Conservation (phyloP, 2,113 vertebrate genomes). For the Bujurquina vittata region DNA sequence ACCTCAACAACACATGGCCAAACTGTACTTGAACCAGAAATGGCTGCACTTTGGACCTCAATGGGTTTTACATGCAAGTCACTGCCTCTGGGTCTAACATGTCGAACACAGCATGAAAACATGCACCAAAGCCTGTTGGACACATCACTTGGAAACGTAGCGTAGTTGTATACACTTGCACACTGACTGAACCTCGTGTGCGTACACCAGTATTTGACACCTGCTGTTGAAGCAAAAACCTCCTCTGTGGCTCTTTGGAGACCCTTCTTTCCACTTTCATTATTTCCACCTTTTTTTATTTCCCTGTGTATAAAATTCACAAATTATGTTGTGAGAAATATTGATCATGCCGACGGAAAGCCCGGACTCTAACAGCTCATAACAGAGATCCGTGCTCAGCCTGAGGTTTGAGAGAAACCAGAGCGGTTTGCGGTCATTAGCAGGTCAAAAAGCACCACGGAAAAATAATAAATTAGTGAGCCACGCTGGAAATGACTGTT, state of each 20-base stretch:
- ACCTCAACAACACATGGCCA: background rate
- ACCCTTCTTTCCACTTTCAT: background rate
- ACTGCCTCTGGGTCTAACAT: background rate
- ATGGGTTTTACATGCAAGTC: background rate
- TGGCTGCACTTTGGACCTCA: background rate
- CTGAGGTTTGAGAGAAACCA: constrained; percentile 7
- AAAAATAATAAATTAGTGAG: background rate
- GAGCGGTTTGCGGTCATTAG: background rate
- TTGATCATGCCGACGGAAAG: background rate
- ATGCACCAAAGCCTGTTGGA: no score
- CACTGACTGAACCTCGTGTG: no score
- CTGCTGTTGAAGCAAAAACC: no score
- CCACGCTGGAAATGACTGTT: background rate
- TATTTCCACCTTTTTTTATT: background rate
- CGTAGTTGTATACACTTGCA: fast-evolving
- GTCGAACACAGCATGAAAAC: no score
- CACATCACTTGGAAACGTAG: background rate
- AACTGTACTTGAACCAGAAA: no score
- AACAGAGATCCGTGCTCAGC: background rate
- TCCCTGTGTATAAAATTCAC: background rate
- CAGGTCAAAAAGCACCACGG: background rate
- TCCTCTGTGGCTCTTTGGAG: background rate
- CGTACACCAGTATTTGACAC: background rate
- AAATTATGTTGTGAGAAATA: fast-evolving
- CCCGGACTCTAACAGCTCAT: background rate